These are phyloP conservation scores for Condylostylus longicornis DNA, from an alignment of 1,140 invertebrate genomes.

Conservation along the genomic window DNA sequence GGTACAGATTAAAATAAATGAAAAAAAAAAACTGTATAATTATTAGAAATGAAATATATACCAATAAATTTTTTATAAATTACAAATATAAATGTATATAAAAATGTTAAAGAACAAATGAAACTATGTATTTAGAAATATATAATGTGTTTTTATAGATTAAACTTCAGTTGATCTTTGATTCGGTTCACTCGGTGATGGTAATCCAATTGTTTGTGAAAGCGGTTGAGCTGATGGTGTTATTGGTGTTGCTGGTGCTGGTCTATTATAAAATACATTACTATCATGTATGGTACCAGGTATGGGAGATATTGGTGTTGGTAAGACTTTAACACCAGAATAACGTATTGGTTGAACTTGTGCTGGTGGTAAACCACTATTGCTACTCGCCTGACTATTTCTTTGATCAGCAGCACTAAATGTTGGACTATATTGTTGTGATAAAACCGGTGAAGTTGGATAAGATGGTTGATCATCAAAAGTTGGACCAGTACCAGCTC, in stretches of 20 bases:
- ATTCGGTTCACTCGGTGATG: slow-evolving; percentile 23
- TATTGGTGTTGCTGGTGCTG: slow-evolving; percentile 17
- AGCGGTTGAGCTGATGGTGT: slow-evolving; percentile 9
- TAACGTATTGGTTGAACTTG: slow-evolving; percentile 21
- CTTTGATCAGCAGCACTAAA: slow-evolving; percentile 28
- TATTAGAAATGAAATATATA: neutral
- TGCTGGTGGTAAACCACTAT: slow-evolving; percentile 23
- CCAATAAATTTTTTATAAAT: neutral
- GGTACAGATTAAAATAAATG: too few species aligned
- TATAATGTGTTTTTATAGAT: slow-evolving; percentile 1
- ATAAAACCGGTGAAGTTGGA: slow-evolving; percentile 1
- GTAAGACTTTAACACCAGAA: slow-evolving; percentile 26
- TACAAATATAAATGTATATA: too few species aligned
- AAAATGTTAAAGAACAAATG: too few species aligned
- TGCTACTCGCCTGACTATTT: slow-evolving; percentile 20
- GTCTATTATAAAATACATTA: slow-evolving; percentile 21
- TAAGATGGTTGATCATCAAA: slow-evolving; percentile 17
- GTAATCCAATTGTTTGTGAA: slow-evolving; percentile 26
- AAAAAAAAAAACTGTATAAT: too few species aligned
- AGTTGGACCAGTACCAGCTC: slow-evolving; percentile 1
- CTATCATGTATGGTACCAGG: too few species aligned
- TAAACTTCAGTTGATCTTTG: slow-evolving; percentile 30
- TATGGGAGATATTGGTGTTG: slow-evolving; percentile 13
- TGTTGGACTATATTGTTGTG: slow-evolving; percentile 27
- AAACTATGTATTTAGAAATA: neutral